A percentile compares a stretch with the other conserved stretches of the same genome.
Evolutionary conservation across 2,888 invertebrate species (phyloP).

Genomic region (Scaptomyza reducta): DNA sequence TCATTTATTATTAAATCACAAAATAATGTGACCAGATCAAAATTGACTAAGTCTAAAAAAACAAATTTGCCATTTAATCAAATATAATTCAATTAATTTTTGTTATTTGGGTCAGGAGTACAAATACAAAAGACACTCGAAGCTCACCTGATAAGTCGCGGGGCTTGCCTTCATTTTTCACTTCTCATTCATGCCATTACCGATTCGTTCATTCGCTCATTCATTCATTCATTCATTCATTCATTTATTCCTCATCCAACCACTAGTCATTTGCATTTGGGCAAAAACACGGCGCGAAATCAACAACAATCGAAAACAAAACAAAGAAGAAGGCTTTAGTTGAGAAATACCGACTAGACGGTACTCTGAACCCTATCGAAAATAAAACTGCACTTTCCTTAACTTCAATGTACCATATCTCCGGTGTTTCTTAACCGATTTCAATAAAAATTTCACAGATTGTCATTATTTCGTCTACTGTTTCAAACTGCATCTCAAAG

Average conservation of each 20-base stretch:
- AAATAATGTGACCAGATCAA: too few species aligned
- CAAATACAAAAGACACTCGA: background rate
- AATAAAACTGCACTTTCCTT: too few species aligned
- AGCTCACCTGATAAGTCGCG: conserved; percentile 37
- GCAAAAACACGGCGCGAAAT: conserved; percentile 46
- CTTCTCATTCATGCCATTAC: conserved; percentile 30
- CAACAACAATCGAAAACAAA: conserved; percentile 33
- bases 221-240: conserved; percentile 1
- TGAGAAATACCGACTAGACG: too few species aligned
- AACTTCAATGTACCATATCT: too few species aligned
- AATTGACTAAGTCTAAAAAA: background rate
- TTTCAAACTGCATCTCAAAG: too few species aligned
- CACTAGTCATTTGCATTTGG: conserved; percentile 68
- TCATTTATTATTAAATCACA: too few species aligned
- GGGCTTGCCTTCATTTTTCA: conserved; percentile 65
- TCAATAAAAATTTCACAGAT: too few species aligned
- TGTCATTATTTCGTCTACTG: too few species aligned
- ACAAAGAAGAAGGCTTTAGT: too few species aligned
- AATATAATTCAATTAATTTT: conserved; percentile 70
- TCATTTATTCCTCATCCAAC: conserved; percentile 43
- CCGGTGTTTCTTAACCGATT: too few species aligned
- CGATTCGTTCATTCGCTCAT: conserved; percentile 14
- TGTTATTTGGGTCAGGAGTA: conserved; percentile 62
- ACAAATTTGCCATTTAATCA: conserved; percentile 44
- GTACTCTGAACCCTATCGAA: too few species aligned